Base-by-base conservation (phyloP, 2,113 vertebrate genomes). In the Hiodon tergisus region DNA sequence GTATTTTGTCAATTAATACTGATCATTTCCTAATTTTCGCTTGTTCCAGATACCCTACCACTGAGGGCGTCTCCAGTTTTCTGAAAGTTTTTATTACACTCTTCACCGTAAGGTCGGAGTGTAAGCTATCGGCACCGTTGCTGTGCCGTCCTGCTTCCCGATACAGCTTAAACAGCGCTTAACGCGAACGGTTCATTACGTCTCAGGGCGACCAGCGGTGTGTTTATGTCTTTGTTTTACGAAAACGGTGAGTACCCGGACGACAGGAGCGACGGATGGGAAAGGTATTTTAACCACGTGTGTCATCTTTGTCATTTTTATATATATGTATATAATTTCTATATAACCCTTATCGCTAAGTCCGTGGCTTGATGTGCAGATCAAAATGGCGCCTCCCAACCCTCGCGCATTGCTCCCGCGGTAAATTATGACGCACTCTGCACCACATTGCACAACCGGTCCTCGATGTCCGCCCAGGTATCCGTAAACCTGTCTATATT, bases 191-290 rank as follows among this genome's bases (percentile, higher is more conserved):
- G 88, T 97, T 96, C 94, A 93, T 93, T 94, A 89, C 94, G 95
- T 90, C 93, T 89, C 91, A 88, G 94, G 95, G 94, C 93, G 95
- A 97, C 93, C 94, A 94, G 96, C 94, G 95, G 94, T 96, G 95
- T 95, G 96, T 98, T 98, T 98, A 98, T 98, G 96, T 98, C 96
- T 98, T 97, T 97, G 94, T 96, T 98, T 95, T 95, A 95, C 93
- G 93, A 93, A 98, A 95, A 97, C 95, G 95, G 97, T 98, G 88
- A 88, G 87, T 77, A 76, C 3, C 31, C 0, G 3, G 2, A 0
- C 61, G 17, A 0, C 0, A 0, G 55, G 4, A 31, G 4, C 70
- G 2, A 63, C 17, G 58, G 0, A 54, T 0, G 17, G 55, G 51
- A 58, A 14, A 48, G 46, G 55, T 46, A 58, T 59, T 55, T 67